Evolutionary conservation across 2,888 invertebrate genomes (phyloP).

Genomic region (Lasioglossum calceatum): DNA sequence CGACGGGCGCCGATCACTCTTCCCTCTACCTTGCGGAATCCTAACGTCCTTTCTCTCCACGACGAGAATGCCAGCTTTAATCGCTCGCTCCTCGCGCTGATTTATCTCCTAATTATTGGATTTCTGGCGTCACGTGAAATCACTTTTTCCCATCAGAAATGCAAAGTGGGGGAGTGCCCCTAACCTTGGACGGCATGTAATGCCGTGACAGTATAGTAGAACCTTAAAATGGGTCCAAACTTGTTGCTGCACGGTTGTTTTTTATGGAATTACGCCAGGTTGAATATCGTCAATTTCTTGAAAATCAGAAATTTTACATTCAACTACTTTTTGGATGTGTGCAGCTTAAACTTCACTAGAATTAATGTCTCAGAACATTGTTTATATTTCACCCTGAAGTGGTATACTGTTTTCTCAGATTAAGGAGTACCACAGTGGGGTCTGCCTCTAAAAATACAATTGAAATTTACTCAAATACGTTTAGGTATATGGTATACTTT

Average conservation of each 20-base stretch:
- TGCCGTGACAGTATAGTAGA: no score
- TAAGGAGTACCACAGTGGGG: no score
- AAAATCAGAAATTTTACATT: not conserved
- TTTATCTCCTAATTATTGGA: not conserved
- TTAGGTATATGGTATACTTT: no score
- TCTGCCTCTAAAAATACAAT: no score
- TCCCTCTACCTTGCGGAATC: constrained; percentile 2
- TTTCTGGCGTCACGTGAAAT: not conserved
- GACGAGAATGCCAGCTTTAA: not conserved
- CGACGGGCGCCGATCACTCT: constrained; percentile 12
- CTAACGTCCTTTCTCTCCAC: not conserved
- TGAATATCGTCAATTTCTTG: no score
- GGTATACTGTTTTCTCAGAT: no score
- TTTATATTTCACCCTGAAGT: no score
- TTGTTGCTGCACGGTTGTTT: not conserved
- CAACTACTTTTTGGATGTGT: not conserved
- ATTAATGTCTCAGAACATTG: no score
- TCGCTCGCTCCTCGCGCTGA: not conserved
- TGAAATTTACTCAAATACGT: no score
- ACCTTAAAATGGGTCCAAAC: not conserved
- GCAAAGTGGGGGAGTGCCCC: not conserved
- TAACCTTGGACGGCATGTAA: not conserved
- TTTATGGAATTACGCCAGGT: not conserved
- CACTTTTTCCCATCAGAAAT: not conserved
- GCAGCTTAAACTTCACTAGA: no score